Evolutionary conservation across 2,888 invertebrate genomes (phyloP).

Genomic region (Tetropium fuscum): DNA sequence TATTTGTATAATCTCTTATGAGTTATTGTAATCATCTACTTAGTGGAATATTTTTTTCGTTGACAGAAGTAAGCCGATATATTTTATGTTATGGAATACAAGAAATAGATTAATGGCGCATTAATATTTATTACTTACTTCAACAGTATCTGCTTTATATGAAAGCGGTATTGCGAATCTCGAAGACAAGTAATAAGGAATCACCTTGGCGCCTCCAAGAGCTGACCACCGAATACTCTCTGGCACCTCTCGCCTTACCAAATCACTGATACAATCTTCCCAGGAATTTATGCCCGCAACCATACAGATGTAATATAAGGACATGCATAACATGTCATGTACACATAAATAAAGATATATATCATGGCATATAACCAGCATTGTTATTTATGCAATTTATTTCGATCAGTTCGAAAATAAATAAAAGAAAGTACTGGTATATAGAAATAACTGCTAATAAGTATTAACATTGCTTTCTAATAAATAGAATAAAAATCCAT

Average conservation of each 20-base stretch:
- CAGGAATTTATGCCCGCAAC: slow-evolving; percentile 31
- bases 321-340: slow-evolving; percentile 28
- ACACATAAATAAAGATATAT: slow-evolving; percentile 29
- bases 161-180: slow-evolving; percentile 13
- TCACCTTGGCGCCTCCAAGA: slow-evolving; percentile 20
- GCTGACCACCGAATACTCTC: slow-evolving; percentile 16
- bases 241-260: slow-evolving; percentile 23
- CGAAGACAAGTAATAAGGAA: slow-evolving; percentile 10
- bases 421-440: slow-evolving; percentile 20
- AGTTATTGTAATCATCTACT: no score
- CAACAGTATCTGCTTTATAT: neutral
- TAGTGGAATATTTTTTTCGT: no score
- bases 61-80: no score
- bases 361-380: slow-evolving; percentile 20
- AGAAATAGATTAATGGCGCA: no score
- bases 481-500: slow-evolving; percentile 1
- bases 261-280: slow-evolving; percentile 28
- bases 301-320: slow-evolving; percentile 31
- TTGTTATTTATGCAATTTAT: slow-evolving; percentile 29
- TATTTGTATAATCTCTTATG: no score
- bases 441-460: slow-evolving; percentile 10
- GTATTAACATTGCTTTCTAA: slow-evolving; percentile 19
- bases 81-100: no score
- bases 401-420: slow-evolving; percentile 25
- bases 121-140: no score